Percentiles rank a stretch among this genome's conserved stretches.
These are phyloP conservation scores for Gonioctena quinquepunctata DNA, from an alignment of 1,140 invertebrate species.

Conservation along the genomic window DNA sequence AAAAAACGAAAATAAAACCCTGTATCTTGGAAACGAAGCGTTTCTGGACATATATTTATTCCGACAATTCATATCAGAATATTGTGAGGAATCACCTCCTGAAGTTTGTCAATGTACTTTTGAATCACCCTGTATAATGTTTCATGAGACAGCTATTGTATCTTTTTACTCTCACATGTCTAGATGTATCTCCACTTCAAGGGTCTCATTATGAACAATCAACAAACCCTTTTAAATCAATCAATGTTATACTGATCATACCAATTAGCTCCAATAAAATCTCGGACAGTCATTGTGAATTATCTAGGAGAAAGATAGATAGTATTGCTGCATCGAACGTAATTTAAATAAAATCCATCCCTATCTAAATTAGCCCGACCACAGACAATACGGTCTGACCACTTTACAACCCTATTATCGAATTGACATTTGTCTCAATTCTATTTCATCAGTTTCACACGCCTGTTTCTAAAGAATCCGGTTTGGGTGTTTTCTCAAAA, in stretches of 20 bases:
- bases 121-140: no score
- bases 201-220: neutral
- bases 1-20: no score
- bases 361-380: neutral
- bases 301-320: neutral
- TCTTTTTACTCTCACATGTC: no score
- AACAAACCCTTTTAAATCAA: neutral
- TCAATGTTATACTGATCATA: neutral
- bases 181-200: neutral
- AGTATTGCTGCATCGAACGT: neutral
- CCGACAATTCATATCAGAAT: no score
- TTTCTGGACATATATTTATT: no score
- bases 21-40: no score
- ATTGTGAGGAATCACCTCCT: no score
- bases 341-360: neutral
- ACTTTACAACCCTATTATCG: neutral
- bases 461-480: neutral
- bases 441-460: neutral
- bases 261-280: neutral
- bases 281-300: neutral
- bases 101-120: no score
- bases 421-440: neutral
- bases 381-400: neutral
- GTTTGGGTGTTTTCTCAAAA: neutral
- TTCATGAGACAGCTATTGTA: no score